phyloP scores from a whole-genome alignment of 2,797 vertebrate species.

The Cirrhinus mrigala region DNA sequence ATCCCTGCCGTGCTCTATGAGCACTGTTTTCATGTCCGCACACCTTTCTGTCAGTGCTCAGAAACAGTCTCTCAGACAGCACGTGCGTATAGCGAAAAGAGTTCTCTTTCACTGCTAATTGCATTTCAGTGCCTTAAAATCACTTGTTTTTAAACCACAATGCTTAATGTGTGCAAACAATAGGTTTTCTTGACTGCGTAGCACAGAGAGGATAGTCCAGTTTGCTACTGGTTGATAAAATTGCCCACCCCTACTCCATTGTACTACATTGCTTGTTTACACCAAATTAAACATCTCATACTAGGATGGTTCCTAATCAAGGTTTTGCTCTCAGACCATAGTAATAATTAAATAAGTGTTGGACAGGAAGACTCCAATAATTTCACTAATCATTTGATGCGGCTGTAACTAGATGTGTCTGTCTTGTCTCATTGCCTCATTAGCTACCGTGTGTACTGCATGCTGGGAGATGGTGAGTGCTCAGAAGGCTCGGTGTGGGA shows the following conservation, averaged over 20 bases:
- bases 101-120: too few relatives aligned
- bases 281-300: background rate
- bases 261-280: background rate
- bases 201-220: too few relatives aligned
- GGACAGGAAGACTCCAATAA: background rate
- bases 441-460: conserved; percentile 90
- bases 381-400: background rate
- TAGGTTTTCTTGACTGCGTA: too few relatives aligned
- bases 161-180: too few relatives aligned
- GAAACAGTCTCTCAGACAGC: too few relatives aligned
- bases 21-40: too few relatives aligned
- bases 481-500: conserved; percentile 91
- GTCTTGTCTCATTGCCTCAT: background rate
- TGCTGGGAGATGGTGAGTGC: conserved; percentile 86
- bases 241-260: background rate
- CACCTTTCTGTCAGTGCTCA: too few relatives aligned
- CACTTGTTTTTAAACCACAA: too few relatives aligned
- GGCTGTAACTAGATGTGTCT: background rate
- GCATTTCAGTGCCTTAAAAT: too few relatives aligned
- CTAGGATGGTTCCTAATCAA: background rate
- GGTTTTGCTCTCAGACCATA: background rate
- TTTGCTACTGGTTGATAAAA: too few relatives aligned
- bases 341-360: background rate
- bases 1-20: too few relatives aligned
- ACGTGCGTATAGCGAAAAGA: too few relatives aligned